Percentiles rank a stretch among this genome's conserved stretches.
Conservation (phyloP, 2,113 vertebrate genomes). For the Mustela lutreola region DNA sequence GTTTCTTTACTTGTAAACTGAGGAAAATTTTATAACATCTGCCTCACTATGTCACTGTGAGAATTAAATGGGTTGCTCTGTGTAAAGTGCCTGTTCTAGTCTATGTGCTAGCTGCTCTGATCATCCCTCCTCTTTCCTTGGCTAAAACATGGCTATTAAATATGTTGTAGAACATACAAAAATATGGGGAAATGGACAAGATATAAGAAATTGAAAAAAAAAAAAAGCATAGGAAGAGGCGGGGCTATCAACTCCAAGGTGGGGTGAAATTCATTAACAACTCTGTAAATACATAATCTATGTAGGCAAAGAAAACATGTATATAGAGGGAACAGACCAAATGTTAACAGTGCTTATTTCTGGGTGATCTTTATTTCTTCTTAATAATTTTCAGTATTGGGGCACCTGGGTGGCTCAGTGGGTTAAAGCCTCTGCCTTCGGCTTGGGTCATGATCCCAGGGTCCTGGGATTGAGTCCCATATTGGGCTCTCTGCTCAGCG, state of each 20-base stretch:
- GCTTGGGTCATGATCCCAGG: too few species aligned
- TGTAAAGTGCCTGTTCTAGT: neutral
- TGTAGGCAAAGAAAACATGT: neutral
- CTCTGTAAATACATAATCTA: neutral
- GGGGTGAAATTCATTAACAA: too few species aligned
- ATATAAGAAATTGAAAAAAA: neutral
- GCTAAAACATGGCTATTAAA: neutral
- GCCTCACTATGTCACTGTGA: neutral
- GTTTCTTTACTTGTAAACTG: neutral
- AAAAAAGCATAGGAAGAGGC: neutral
- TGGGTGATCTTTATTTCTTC: neutral
- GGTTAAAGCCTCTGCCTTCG: too few species aligned
- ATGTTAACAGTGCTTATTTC: neutral
- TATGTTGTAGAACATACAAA: neutral
- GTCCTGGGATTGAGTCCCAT: too few species aligned
- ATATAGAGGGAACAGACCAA: neutral
- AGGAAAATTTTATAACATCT: neutral
- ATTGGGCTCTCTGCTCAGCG: too few species aligned
- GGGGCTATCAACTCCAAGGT: too few species aligned
- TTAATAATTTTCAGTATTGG: conserved; percentile 1
- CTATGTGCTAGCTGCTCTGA: neutral
- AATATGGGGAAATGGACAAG: neutral
- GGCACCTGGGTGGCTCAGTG: too few species aligned
- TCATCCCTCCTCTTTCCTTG: neutral
- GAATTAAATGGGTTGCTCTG: neutral